Evolutionary conservation across 2,888 invertebrate species (phyloP).

Genomic region (Sabatieria punctata): DNA sequence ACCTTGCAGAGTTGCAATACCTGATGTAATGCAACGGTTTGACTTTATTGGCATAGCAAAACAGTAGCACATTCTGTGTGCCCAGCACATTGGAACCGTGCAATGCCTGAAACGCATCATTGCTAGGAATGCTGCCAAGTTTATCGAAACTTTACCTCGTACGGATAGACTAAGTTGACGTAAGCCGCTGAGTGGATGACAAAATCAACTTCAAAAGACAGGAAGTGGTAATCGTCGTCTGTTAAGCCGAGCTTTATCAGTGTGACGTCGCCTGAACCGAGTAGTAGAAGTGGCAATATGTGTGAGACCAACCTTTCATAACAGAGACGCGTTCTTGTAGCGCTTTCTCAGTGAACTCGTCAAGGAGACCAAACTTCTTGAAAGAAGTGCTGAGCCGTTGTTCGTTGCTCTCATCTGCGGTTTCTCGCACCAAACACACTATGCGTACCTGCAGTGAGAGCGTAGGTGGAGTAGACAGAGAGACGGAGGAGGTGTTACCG

Average conservation of each 20-base stretch:
- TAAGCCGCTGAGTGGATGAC: conserved; percentile 35
- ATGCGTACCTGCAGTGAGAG: conserved; percentile 31
- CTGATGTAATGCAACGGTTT: conserved; percentile 36
- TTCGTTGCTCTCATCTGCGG: conserved; percentile 22
- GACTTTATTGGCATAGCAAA: conserved; percentile 34
- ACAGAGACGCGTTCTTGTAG: conserved; percentile 26
- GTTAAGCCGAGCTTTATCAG: conserved; percentile 33
- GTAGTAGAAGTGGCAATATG: not conserved
- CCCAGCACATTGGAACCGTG: conserved; percentile 35
- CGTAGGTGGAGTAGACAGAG: no score
- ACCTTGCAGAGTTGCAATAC: conserved; percentile 14
- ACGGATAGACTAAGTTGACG: conserved; percentile 37
- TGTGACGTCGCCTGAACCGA: conserved; percentile 31
- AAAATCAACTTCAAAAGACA: conserved; percentile 34
- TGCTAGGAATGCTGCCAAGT: no score
- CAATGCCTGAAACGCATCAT: conserved; percentile 32
- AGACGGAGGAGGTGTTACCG: conserved; percentile 20
- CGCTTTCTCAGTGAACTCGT: conserved; percentile 14
- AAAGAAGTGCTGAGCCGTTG: conserved; percentile 25
- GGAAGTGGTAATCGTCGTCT: conserved; percentile 33
- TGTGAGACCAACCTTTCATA: conserved; percentile 29
- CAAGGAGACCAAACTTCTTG: conserved; percentile 27
- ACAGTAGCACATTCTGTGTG: conserved; percentile 34
- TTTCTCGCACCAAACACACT: conserved; percentile 32
- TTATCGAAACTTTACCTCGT: no score